Base-by-base conservation (phyloP, 1,140 invertebrate genomes). In the Ceratina australensis region DNA sequence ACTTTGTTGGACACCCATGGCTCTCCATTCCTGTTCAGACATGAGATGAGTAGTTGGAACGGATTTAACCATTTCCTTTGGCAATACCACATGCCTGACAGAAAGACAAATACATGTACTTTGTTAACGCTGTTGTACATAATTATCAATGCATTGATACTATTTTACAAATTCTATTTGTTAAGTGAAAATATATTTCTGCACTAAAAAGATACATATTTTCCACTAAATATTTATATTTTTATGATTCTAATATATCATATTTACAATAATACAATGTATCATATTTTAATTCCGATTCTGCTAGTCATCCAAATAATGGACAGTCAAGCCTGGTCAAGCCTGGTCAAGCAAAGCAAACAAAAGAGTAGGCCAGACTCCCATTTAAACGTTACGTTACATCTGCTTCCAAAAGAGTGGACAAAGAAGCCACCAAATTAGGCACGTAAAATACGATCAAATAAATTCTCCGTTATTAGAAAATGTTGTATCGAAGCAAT, bases 1-100 rank as follows among this genome's bases (percentile, higher is more conserved):
- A 91, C 97, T 98, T 90, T 98, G 98, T 91, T 98, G 97, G 3
- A 99, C 96, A 15, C 98, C 98, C 84, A 99, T 95, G 78, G 95
- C 93, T 90, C 98, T 94, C 98, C 98, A 99, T 93, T 99, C 98
- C 33, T 94, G 92, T 92, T 99, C 98, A 3, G 95, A 94, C 95
- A 99, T 97, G 60, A 99, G 92, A 92, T 97, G 97, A 83, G 96
- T 97, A 92, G 96, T 97, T 1, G 98, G 98, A 15, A 99, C 95
- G 67, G 96, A 89, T 90, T 97, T 97, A n/a, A 96, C 96, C 91
- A 98, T 93, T 81, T 98, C 97, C 91, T 97, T 97, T 15, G 98
- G 97, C 60, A 99, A 91, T 49, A 98, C 96, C 15, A 99, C 98
- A 94, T 99, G 98, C 86, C 97, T 98, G 94, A 93, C 8, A 57